Conservation (phyloP, 2,888 invertebrate genomes). For the Zelleria hepariella region DNA sequence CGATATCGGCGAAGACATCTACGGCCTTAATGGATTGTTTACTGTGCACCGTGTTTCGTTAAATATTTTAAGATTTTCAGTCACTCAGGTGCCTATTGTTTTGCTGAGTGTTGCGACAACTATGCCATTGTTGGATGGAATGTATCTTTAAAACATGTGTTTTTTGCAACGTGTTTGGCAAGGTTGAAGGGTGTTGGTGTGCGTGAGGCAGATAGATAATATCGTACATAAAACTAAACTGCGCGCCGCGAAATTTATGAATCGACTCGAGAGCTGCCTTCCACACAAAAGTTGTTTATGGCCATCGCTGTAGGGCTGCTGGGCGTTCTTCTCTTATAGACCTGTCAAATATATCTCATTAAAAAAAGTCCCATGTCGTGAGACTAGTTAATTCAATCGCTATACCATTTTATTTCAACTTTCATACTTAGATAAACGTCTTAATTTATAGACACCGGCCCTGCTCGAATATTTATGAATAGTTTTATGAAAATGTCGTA, state of each 20-base stretch:
- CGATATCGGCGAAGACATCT: constrained; percentile 37
- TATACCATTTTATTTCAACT: constrained; percentile 26
- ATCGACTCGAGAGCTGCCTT: constrained; percentile 61
- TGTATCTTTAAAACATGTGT: constrained; percentile 18
- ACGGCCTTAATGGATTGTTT: constrained; percentile 59
- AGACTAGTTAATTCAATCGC: constrained; percentile 45
- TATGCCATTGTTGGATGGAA: constrained; percentile 9
- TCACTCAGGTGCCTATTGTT: not conserved
- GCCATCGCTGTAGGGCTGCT: constrained; percentile 46
- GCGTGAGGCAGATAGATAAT: constrained; percentile 56
- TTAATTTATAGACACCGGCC: not conserved
- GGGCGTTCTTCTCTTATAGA: constrained; percentile 14
- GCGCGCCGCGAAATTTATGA: constrained; percentile 66
- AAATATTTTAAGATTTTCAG: not conserved
- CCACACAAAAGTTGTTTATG: constrained; percentile 69
- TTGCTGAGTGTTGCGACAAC: not conserved
- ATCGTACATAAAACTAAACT: constrained; percentile 65
- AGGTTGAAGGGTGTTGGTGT: constrained; percentile 20
- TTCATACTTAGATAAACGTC: not conserved
- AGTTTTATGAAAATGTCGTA: not conserved
- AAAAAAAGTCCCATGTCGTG: constrained; percentile 46
- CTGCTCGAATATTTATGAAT: not conserved
- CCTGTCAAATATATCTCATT: constrained; percentile 38
- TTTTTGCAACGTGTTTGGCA: constrained; percentile 14
- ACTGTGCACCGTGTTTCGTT: constrained; percentile 27